Conservation (phyloP, 2,888 invertebrate species). For the Halictus ligatus region DNA sequence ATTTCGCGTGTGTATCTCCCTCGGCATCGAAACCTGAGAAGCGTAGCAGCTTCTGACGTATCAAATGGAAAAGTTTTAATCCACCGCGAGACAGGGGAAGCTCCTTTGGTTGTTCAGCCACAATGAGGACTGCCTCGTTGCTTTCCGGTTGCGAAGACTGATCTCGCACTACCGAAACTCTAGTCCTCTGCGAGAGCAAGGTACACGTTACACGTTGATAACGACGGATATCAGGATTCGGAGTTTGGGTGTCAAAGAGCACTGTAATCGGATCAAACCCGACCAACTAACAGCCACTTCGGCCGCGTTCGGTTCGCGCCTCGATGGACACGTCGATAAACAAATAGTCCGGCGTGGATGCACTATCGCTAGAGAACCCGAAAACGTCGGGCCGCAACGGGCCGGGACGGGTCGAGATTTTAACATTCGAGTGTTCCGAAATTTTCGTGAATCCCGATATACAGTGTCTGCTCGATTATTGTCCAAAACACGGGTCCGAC, state of each 20-base stretch:
- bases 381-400: too few relatives aligned
- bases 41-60: neutral
- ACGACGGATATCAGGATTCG: constrained; percentile 14
- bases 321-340: neutral
- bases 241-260: constrained; percentile 18
- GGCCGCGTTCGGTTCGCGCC: neutral
- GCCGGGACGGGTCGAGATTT: too few relatives aligned
- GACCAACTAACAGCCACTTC: neutral
- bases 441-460: too few relatives aligned
- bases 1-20: neutral
- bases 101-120: neutral
- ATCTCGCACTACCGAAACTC: neutral
- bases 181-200: neutral
- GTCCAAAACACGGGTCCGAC: too few relatives aligned
- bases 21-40: neutral
- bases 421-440: too few relatives aligned
- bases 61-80: constrained; percentile 1
- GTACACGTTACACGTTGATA: constrained; percentile 3
- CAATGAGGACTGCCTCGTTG: neutral
- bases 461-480: too few relatives aligned
- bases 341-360: neutral
- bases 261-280: constrained; percentile 17
- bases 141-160: neutral
- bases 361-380: too few relatives aligned
- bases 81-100: neutral